Conservation (phyloP, 2,797 vertebrate genomes). For the Toxotes lorentzi region DNA sequence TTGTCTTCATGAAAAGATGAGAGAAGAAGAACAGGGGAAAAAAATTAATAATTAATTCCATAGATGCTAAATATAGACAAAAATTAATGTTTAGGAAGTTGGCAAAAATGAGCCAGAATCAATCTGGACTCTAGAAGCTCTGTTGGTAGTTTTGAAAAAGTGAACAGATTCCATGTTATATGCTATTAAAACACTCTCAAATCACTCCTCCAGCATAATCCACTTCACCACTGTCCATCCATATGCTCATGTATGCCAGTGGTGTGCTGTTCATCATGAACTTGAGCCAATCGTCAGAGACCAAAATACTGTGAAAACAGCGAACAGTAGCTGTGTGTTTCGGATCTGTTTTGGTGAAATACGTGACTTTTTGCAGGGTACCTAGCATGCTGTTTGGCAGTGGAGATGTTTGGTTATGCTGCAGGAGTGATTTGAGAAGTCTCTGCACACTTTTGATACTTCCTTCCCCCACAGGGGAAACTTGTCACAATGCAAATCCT, state of each 20-base stretch:
- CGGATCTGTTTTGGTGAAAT: neutral
- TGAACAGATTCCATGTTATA: neutral
- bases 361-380: neutral
- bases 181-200: neutral
- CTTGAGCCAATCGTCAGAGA: neutral
- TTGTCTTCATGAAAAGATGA: too few relatives aligned
- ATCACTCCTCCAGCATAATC: neutral
- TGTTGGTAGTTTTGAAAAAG: neutral
- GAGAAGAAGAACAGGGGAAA: too few relatives aligned
- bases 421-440: constrained; percentile 1
- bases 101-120: neutral
- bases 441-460: neutral
- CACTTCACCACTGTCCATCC: neutral
- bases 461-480: neutral
- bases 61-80: neutral
- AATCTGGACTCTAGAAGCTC: neutral
- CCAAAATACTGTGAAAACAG: neutral
- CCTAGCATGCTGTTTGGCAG: neutral
- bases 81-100: neutral
- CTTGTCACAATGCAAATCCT: constrained; percentile 26
- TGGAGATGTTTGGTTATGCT: neutral
- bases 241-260: neutral
- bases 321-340: neutral
- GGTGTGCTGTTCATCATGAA: neutral
- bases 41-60: too few relatives aligned